A percentile compares a stretch with the other conserved stretches of the same genome.
Conservation (phyloP, 92 coral and sea anemone genomes). For the Micromussa lordhowensis region DNA sequence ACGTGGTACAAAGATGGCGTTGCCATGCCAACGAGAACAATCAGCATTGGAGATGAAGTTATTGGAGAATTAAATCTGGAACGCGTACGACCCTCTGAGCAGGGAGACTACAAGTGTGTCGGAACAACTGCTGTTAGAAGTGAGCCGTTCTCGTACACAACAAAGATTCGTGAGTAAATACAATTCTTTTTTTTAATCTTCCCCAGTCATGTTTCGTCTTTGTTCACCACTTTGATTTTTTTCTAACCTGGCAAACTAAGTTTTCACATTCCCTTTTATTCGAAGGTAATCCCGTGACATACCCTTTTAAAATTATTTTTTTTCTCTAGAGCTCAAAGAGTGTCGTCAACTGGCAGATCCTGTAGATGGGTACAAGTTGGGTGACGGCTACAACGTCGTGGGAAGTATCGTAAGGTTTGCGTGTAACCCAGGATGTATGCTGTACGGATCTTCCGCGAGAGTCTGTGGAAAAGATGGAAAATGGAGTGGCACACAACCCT, state of each 20-base stretch:
- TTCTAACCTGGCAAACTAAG: not conserved
- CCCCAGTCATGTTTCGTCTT: not conserved
- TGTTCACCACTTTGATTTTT: not conserved
- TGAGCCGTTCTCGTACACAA: constrained; percentile 55
- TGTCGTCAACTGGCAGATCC: constrained; percentile 77
- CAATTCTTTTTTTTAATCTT: not conserved
- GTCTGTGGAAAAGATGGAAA: constrained; percentile 76
- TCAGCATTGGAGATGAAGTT: constrained; percentile 46
- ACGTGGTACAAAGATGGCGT: constrained; percentile 84
- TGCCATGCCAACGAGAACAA: constrained; percentile 61
- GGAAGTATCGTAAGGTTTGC: constrained; percentile 78
- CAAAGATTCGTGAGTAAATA: constrained; percentile 57
- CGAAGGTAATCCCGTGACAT: not conserved
- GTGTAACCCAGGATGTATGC: constrained; percentile 84
- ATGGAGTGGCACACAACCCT: constrained; percentile 88
- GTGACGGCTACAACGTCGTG: constrained; percentile 61
- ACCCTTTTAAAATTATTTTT: not conserved
- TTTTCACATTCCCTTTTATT: not conserved
- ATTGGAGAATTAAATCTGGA: constrained; percentile 62
- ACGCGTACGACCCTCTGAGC: constrained; percentile 72
- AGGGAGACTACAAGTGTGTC: constrained; percentile 81
- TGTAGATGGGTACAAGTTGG: constrained; percentile 69
- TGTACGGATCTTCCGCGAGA: constrained; percentile 83
- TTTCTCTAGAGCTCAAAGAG: constrained; percentile 49
- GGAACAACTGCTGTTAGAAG: constrained; percentile 55